Evolutionary conservation across 2,113 vertebrate genomes (phyloP).

Genomic region (Patagioenas fasciata): DNA sequence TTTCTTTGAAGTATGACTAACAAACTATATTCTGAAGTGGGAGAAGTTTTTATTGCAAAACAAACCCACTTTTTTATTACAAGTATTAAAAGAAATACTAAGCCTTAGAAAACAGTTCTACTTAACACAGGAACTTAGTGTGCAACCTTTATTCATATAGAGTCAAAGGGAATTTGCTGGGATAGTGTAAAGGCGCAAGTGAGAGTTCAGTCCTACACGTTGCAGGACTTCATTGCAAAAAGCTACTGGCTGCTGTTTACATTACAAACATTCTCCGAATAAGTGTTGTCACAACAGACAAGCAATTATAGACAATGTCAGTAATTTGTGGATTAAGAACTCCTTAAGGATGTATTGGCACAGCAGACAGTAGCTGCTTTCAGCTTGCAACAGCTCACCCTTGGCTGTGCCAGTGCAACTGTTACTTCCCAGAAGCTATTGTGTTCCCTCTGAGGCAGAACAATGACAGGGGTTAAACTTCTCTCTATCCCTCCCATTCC

Average conservation of each 20-base stretch:
- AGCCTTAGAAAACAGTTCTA: neutral
- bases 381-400: constrained; percentile 31
- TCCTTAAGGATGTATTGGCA: constrained; percentile 45
- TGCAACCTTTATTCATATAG: neutral
- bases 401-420: neutral
- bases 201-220: neutral
- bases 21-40: neutral
- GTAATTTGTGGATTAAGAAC: constrained; percentile 47
- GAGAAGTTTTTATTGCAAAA: neutral
- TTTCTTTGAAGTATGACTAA: neutral
- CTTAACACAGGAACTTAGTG: neutral
- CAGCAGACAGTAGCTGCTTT: neutral
- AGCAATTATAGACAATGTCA: constrained; percentile 43
- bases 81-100: neutral
- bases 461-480: neutral
- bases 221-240: neutral
- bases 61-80: neutral
- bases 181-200: neutral
- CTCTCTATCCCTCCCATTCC: accelerated
- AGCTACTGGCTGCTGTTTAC: constrained; percentile 35
- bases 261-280: constrained; percentile 37
- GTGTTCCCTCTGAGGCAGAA: neutral
- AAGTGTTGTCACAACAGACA: constrained; percentile 61
- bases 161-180: neutral
- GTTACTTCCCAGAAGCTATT: neutral